These are phyloP conservation scores for Scomberomorus guttatus DNA, from an alignment of 2,797 vertebrate species.

Conservation along the genomic window DNA sequence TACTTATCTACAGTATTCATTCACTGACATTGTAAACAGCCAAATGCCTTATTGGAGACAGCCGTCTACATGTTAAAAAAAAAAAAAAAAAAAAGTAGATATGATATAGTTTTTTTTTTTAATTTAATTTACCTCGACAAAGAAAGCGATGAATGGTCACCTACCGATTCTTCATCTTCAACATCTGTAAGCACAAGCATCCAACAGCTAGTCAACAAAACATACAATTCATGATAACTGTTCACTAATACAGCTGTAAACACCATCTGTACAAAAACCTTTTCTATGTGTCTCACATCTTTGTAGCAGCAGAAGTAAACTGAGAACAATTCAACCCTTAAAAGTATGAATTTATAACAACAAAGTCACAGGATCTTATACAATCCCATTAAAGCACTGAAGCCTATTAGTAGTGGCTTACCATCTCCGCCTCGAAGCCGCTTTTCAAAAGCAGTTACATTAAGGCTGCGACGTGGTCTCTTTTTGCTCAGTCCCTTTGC, in stretches of 20 bases:
- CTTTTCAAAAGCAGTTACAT: constrained; percentile 84
- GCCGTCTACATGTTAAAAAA: neutral
- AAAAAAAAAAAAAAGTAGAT: neutral
- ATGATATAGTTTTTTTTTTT: neutral
- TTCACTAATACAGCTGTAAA: neutral
- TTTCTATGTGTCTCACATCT: neutral
- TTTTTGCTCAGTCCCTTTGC: constrained; percentile 80
- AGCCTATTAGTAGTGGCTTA: constrained; percentile 1
- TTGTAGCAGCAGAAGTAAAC: neutral
- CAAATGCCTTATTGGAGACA: neutral
- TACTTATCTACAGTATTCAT: neutral
- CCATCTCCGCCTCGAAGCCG: constrained; percentile 67
- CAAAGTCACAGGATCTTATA: neutral
- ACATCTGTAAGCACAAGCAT: constrained; percentile 53
- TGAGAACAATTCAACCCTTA: neutral
- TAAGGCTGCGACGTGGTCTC: constrained; percentile 75
- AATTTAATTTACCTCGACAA: constrained; percentile 59
- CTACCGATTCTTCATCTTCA: constrained; percentile 37
- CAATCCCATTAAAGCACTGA: neutral
- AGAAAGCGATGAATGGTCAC: constrained; percentile 55
- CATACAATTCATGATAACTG: neutral
- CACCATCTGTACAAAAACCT: neutral
- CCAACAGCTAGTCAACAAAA: neutral
- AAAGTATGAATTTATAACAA: neutral
- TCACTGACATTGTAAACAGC: neutral